Evolutionary conservation across 2,888 invertebrate species (phyloP).

Genomic region (Deladenus siricidicola): DNA sequence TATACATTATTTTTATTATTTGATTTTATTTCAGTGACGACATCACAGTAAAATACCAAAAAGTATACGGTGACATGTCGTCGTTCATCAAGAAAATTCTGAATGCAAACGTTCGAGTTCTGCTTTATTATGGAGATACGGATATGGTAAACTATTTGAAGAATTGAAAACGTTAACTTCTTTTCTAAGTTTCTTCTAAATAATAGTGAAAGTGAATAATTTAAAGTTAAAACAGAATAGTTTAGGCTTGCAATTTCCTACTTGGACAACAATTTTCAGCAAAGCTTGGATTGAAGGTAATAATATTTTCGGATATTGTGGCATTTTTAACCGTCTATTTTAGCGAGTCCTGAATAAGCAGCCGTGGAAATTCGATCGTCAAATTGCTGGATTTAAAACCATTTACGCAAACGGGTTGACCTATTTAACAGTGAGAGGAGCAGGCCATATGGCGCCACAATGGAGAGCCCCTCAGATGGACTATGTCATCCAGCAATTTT

Average conservation of each 20-base stretch:
- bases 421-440: slow-evolving; percentile 40
- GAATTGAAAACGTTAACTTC: no score
- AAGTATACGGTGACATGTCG: slow-evolving; percentile 46
- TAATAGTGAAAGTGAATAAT: not conserved
- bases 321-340: slow-evolving; percentile 11
- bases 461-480: slow-evolving; percentile 51
- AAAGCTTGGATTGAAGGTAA: slow-evolving; percentile 35
- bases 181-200: not conserved
- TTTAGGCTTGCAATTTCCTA: slow-evolving; percentile 42
- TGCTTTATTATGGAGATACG: slow-evolving; percentile 51
- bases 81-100: slow-evolving; percentile 49
- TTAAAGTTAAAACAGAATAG: not conserved
- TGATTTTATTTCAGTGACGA: slow-evolving; percentile 34
- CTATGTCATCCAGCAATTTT: slow-evolving; percentile 50
- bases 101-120: slow-evolving; percentile 44
- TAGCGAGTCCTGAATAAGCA: slow-evolving; percentile 45
- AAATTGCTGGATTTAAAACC: slow-evolving; percentile 54
- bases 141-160: slow-evolving; percentile 20
- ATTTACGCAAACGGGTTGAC: slow-evolving; percentile 48
- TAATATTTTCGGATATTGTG: not conserved
- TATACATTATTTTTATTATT: not conserved
- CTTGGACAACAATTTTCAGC: slow-evolving; percentile 51
- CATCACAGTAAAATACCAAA: slow-evolving; percentile 46
- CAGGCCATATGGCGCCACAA: slow-evolving; percentile 50
- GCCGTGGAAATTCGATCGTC: slow-evolving; percentile 53